Evolutionary conservation across 1,140 invertebrate genomes (phyloP).

Genomic region (Drosophila albomicans): DNA sequence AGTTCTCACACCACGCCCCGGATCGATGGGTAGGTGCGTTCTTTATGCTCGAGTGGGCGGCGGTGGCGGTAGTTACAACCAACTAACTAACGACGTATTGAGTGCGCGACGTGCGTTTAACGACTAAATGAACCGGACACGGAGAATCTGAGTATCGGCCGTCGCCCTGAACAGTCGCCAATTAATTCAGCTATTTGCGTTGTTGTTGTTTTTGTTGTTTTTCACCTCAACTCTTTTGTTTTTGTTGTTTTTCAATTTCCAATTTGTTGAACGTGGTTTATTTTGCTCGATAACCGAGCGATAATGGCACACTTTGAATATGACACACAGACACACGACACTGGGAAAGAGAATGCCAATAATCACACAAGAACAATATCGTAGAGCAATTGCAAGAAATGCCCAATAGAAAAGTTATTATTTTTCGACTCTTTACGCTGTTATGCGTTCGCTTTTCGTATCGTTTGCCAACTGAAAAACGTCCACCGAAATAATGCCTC

Average conservation of each 20-base stretch:
- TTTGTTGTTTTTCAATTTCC: conserved; percentile 35
- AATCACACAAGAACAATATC: conserved; percentile 1
- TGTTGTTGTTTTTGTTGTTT: neutral
- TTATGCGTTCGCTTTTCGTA: conserved; percentile 75
- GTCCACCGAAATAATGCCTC: conserved; percentile 20
- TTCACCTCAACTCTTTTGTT: conserved; percentile 26
- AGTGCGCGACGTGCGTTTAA: conserved; percentile 48
- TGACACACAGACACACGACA: neutral
- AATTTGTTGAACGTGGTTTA: conserved; percentile 44
- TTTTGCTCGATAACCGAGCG: conserved; percentile 63
- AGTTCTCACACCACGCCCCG: conserved; percentile 40
- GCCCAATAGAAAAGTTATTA: conserved; percentile 30
- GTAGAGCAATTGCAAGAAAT: conserved; percentile 18
- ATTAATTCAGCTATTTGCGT: conserved; percentile 56
- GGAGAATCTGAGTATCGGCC: conserved; percentile 16
- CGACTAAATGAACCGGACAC: conserved; percentile 59
- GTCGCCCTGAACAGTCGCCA: conserved; percentile 52
- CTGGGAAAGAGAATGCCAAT: neutral
- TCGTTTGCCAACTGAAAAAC: conserved; percentile 72
- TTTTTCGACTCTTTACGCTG: conserved; percentile 48
- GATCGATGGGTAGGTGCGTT: conserved; percentile 25
- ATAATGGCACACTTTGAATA: conserved; percentile 68
- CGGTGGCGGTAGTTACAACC: conserved; percentile 12
- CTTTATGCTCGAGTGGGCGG: conserved; percentile 48
- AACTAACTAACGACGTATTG: conserved; percentile 21